phyloP scores from a whole-genome alignment of 2,888 invertebrate species.

The Athalia circularis region DNA sequence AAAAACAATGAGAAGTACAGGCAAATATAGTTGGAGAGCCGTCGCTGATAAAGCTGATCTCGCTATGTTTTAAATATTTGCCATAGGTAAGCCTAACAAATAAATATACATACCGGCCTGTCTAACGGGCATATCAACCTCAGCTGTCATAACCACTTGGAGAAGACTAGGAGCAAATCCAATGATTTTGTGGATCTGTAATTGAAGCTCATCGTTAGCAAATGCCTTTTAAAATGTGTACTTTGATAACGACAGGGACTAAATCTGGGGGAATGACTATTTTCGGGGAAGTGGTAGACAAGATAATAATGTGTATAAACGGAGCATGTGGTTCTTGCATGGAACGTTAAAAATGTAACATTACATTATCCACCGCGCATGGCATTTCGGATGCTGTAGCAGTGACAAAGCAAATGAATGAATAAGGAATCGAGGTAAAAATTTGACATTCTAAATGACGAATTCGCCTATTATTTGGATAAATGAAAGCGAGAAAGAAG shows the following conservation, averaged over 20 bases:
- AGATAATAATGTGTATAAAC: neutral
- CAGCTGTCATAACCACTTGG: slow-evolving; percentile 94
- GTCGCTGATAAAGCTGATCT: neutral
- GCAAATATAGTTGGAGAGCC: too few relatives aligned
- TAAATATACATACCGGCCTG: slow-evolving; percentile 83
- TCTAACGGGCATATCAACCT: slow-evolving; percentile 92
- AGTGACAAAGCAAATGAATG: slow-evolving; percentile 26
- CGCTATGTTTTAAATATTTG: neutral
- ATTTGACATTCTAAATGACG: neutral
- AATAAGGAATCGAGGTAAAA: neutral
- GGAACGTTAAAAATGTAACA: neutral
- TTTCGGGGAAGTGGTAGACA: neutral
- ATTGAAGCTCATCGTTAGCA: slow-evolving; percentile 50
- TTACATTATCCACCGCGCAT: slow-evolving; percentile 28
- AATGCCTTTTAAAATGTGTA: neutral
- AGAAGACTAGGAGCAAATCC: slow-evolving; percentile 96
- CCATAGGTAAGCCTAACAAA: neutral
- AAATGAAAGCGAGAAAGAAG: neutral
- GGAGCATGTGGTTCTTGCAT: slow-evolving; percentile 32
- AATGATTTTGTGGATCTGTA: slow-evolving; percentile 93
- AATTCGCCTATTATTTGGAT: neutral
- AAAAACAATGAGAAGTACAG: too few relatives aligned
- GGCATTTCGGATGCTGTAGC: slow-evolving; percentile 13
- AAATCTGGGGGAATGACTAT: neutral
- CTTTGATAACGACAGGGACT: neutral